Conservation (phyloP, 2,797 vertebrate genomes). For the Coranthus polyacanthus region DNA sequence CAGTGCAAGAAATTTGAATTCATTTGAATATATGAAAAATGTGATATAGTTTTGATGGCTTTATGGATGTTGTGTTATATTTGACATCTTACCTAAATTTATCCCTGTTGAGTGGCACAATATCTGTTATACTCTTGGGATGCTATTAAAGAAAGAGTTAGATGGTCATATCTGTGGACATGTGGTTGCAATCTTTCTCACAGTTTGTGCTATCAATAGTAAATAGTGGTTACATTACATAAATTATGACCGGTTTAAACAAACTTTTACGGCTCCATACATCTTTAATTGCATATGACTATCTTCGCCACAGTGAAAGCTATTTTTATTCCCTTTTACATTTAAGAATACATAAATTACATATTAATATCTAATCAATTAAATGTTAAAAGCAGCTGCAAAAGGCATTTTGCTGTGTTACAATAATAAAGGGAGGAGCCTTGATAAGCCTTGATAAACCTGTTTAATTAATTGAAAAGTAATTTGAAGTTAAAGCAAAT, state of each 20-base stretch:
- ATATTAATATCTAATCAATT: background rate
- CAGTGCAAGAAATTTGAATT: background rate
- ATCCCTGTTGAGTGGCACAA: slow-evolving; percentile 34
- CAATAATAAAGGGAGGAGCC: background rate
- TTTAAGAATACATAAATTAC: background rate
- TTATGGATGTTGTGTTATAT: background rate
- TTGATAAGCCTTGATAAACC: background rate
- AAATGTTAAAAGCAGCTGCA: background rate
- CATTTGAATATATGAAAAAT: background rate
- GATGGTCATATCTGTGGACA: background rate
- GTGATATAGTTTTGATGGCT: background rate
- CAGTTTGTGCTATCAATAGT: too few relatives aligned
- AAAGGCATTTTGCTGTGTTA: background rate
- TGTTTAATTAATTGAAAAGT: background rate
- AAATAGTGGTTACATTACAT: too few relatives aligned
- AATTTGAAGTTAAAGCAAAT: slow-evolving; percentile 15
- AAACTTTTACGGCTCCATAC: background rate
- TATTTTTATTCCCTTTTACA: background rate
- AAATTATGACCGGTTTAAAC: background rate
- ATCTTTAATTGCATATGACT: background rate
- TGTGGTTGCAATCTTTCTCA: background rate
- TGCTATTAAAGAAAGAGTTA: slow-evolving; percentile 43
- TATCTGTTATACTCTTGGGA: slow-evolving; percentile 24
- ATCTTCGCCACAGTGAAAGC: background rate
- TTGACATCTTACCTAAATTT: slow-evolving; percentile 39